Conservation (phyloP, 2,113 vertebrate genomes). For the Dunckerocampus dactyliophorus region DNA sequence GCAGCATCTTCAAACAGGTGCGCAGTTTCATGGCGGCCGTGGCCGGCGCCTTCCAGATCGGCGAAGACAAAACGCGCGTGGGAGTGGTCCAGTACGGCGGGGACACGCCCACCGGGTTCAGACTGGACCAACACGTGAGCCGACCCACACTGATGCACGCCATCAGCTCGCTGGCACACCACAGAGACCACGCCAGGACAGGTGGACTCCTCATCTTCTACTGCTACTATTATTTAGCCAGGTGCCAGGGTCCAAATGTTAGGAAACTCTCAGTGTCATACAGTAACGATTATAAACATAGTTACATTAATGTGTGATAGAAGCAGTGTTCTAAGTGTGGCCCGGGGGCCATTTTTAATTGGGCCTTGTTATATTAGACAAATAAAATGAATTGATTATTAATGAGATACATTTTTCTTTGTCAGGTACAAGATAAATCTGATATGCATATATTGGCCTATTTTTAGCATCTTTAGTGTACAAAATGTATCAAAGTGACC, state of each 20-base stretch:
- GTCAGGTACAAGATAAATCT: too few species aligned
- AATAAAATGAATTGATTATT: too few species aligned
- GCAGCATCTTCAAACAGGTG: conserved; percentile 84
- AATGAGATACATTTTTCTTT: too few species aligned
- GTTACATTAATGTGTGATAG: not conserved
- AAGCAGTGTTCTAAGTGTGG: too few species aligned
- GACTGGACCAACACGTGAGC: conserved; percentile 78
- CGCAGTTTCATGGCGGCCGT: conserved; percentile 80
- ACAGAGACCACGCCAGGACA: conserved; percentile 88
- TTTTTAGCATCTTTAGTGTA: too few species aligned
- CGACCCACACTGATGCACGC: conserved; percentile 80
- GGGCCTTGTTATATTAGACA: too few species aligned
- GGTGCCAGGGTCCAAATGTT: not conserved
- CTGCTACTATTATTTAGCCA: too few species aligned
- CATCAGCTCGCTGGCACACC: conserved; percentile 83
- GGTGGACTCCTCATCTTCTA: conserved; percentile 52
- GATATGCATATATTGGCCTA: too few species aligned
- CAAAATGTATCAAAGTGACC: too few species aligned
- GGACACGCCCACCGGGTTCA: conserved; percentile 84
- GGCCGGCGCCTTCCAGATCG: conserved; percentile 89
- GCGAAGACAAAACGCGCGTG: conserved; percentile 85
- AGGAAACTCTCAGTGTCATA: too few species aligned
- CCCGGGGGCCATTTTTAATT: too few species aligned
- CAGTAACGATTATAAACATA: not conserved
- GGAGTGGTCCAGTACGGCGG: conserved; percentile 88